These are phyloP conservation scores for Phrynosoma blainvillii DNA, from an alignment of 2,113 vertebrate species.

Conservation along the genomic window DNA sequence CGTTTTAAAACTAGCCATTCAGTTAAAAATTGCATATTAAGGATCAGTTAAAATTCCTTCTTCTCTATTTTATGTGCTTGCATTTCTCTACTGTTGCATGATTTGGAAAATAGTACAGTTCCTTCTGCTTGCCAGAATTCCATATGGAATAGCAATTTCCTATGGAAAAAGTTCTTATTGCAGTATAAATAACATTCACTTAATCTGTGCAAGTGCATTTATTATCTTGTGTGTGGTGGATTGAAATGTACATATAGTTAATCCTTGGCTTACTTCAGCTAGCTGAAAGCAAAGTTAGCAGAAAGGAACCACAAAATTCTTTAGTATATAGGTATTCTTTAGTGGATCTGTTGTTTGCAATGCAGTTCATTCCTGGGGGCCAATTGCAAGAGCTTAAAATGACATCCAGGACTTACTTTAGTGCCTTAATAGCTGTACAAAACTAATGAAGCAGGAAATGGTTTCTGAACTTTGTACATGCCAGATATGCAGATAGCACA, in stretches of 20 bases:
- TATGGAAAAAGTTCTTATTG: constrained; percentile 69
- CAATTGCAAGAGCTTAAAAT: not conserved
- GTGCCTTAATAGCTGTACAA: not conserved
- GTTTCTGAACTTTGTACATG: not conserved
- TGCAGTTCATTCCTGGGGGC: not conserved
- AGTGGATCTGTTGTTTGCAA: constrained; percentile 37
- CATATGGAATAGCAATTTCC: constrained; percentile 71
- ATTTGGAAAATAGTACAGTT: constrained; percentile 57
- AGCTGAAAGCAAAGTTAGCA: constrained; percentile 6
- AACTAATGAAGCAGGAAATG: not conserved
- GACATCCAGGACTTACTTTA: not conserved
- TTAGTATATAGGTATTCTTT: constrained; percentile 39
- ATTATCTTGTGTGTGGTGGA: constrained; percentile 33
- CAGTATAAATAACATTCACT: constrained; percentile 56
- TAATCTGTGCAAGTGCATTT: constrained; percentile 60
- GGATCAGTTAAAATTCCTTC: constrained; percentile 34
- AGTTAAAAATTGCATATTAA: not conserved
- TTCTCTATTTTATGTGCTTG: constrained; percentile 40
- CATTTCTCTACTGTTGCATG: constrained; percentile 39
- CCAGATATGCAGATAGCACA: not conserved
- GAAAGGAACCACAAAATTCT: constrained; percentile 42
- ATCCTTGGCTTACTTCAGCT: constrained; percentile 32
- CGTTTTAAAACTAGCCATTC: not conserved
- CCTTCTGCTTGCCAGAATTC: constrained; percentile 57
- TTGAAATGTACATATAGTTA: constrained; percentile 48